Conservation (phyloP, 2,888 invertebrate species). For the Cactoblastis cactorum region DNA sequence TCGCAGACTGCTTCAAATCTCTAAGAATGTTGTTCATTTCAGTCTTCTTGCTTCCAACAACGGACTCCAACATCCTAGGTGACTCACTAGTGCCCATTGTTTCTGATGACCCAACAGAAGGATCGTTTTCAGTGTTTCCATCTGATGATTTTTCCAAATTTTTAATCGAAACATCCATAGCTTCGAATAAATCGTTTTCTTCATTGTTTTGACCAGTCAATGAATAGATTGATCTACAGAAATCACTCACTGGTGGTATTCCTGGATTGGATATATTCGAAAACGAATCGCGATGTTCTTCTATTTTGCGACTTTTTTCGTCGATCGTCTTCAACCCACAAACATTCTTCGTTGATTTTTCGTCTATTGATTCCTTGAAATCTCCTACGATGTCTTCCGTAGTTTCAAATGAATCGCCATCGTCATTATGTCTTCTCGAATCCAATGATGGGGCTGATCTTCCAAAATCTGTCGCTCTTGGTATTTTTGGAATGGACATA, state of each 20-base stretch:
- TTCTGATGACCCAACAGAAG: background rate
- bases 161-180: conserved; percentile 20
- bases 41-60: background rate
- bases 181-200: background rate
- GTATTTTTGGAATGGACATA: conserved; percentile 39
- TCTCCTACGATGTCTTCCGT: too few species aligned
- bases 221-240: conserved; percentile 21
- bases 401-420: too few species aligned
- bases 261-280: conserved; percentile 40
- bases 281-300: conserved; percentile 39
- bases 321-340: too few species aligned
- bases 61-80: background rate
- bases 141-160: conserved; percentile 7
- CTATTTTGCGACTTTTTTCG: conserved; percentile 20
- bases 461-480: too few species aligned
- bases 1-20: background rate
- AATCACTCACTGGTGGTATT: conserved; percentile 29
- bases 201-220: conserved; percentile 8
- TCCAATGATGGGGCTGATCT: too few species aligned
- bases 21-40: background rate
- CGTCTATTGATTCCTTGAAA: too few species aligned
- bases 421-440: too few species aligned
- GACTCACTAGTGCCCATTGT: background rate
- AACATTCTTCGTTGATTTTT: too few species aligned
- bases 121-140: background rate